Conservation (phyloP, 2,113 vertebrate genomes). For the Toxotes chatareus region DNA sequence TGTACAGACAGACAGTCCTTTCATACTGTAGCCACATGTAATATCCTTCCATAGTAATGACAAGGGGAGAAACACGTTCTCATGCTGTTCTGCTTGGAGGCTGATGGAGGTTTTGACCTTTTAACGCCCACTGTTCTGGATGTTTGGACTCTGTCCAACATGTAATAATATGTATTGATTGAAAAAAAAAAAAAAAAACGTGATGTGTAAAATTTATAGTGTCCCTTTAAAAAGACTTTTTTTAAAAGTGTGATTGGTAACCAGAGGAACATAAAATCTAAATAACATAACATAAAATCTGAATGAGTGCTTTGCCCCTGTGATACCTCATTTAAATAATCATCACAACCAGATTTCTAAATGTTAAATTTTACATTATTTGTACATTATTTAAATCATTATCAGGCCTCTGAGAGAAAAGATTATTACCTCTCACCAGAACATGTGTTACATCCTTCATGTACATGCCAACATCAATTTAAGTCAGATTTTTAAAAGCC, state of each 20-base stretch:
- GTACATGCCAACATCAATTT: no score
- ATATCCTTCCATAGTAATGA: neutral
- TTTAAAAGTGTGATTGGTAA: neutral
- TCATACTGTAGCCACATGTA: neutral
- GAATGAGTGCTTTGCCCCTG: neutral
- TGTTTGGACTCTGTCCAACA: neutral
- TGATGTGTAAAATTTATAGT: no score
- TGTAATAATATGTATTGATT: neutral
- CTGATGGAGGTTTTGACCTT: slow-evolving; percentile 14
- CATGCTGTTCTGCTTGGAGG: neutral
- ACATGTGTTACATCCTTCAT: no score
- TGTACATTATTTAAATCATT: no score
- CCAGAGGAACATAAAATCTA: neutral
- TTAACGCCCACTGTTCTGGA: neutral
- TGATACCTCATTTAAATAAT: neutral
- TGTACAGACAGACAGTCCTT: neutral
- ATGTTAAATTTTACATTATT: no score
- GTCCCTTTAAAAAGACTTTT: no score
- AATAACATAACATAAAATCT: neutral
- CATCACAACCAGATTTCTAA: no score
- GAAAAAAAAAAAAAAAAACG: neutral
- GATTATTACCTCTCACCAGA: no score
- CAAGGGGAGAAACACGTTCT: neutral
- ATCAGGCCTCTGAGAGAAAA: no score
- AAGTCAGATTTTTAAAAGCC: no score